Base-by-base conservation (phyloP, 1,140 invertebrate genomes). In the Acromyrmex heyeri region DNA sequence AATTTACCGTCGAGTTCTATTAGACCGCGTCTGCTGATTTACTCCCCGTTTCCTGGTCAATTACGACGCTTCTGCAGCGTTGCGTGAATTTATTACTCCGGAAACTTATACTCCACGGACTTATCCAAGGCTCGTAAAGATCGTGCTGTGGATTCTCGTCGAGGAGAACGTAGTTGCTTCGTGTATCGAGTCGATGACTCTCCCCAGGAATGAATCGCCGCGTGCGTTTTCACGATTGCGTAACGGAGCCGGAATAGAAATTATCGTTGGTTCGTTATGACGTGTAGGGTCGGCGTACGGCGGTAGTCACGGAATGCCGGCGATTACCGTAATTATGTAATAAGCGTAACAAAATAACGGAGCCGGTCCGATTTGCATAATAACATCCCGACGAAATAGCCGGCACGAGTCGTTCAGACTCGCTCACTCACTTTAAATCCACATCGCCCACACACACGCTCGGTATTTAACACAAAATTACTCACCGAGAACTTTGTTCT, bases 301-400 rank as follows among this genome's bases (percentile, higher is more conserved):
- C 65, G 44, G 67, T 48, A 70, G 64, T 73, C 79, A 73, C 67
- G 79, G 69, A 83, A 75, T 55, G 27, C 57, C 67, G 38, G 18
- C 57, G 79, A 82, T 82, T 73, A 75, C 57, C 10, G 55, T 61
- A 83, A 75, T 83, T 73, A 75, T 61, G 69, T 83, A 83, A 83
- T 18, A 62, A 69, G 79, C 53, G 67, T 57, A 61, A 83, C 69
- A 62, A 48, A 57, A 38, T 61, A 77, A 50, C 21, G 10, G 38
- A 16, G 38, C 34, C 18, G 10, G 55, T 12, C 34, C 50, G 53
- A 81, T 81, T 57, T 70, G 64, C 78, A 57, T 81, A 81, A 81
- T 81, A 69, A 67, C 30, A 27, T 64, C 57, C 8, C 57, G 48
- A 30, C 77, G 62, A 67, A 79, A 67, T 21, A 62, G 38, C 21